phyloP scores from a whole-genome alignment of 2,113 vertebrate species.

The Collichthys lucidus region DNA sequence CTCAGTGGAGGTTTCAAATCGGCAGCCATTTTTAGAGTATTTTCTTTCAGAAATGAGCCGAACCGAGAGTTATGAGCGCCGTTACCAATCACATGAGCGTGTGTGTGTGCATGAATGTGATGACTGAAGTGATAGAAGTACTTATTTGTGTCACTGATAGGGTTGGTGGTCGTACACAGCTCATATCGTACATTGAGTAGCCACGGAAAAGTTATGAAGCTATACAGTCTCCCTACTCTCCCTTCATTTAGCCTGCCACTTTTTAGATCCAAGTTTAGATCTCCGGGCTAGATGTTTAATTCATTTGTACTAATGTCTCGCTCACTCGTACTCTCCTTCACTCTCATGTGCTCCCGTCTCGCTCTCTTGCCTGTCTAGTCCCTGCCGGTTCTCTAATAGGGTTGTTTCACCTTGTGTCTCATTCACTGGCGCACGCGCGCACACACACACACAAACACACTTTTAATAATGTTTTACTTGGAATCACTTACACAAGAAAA shows the following conservation, averaged over 20 bases:
- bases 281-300: conserved; percentile 62
- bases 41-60: conserved; percentile 48
- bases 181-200: conserved; percentile 28
- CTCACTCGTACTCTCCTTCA: conserved; percentile 54
- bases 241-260: conserved; percentile 40
- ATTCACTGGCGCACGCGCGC: background rate
- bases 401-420: conserved; percentile 46
- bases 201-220: conserved; percentile 34
- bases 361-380: conserved; percentile 40
- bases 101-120: conserved; percentile 9
- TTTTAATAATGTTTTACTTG: background rate
- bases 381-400: conserved; percentile 54
- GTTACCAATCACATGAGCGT: conserved; percentile 21
- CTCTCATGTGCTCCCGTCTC: conserved; percentile 47
- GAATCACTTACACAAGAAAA: background rate
- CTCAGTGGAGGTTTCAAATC: conserved; percentile 48
- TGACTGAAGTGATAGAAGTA: conserved; percentile 4
- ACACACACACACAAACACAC: conserved; percentile 5
- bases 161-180: conserved; percentile 1
- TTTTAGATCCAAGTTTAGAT: conserved; percentile 62
- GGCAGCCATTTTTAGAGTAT: conserved; percentile 19
- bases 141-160: conserved; percentile 45
- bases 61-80: conserved; percentile 42
- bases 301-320: conserved; percentile 71
- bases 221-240: background rate